A percentile compares a stretch with the other conserved stretches of the same genome.
Conservation (phyloP, 2,113 vertebrate species). For the Romanogobio albipinnatus region DNA sequence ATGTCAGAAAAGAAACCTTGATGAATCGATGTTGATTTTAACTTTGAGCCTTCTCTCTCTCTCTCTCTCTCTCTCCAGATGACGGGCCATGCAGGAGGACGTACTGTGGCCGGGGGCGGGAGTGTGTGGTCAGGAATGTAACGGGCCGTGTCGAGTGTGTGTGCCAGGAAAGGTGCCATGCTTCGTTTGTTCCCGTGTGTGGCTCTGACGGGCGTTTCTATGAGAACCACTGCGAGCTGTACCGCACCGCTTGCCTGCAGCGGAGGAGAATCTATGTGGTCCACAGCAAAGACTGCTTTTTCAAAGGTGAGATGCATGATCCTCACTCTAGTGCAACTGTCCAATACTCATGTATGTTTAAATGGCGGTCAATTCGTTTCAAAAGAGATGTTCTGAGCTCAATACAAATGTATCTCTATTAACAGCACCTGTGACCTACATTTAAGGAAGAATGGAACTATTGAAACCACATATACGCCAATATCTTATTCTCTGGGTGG, state of each 20-base stretch:
- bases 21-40: neutral
- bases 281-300: constrained; percentile 94
- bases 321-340: neutral
- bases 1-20: neutral
- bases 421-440: no score
- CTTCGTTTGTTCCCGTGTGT: constrained; percentile 88
- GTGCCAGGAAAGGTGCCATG: constrained; percentile 83
- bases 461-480: no score
- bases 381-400: neutral
- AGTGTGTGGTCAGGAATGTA: constrained; percentile 77
- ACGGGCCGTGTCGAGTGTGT: constrained; percentile 81
- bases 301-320: constrained; percentile 83
- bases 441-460: accelerated
- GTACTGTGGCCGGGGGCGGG: constrained; percentile 82
- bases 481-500: no score
- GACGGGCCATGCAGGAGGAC: constrained; percentile 77
- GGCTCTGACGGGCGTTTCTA: constrained; percentile 93
- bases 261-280: constrained; percentile 80
- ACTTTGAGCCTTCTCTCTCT: neutral
- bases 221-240: constrained; percentile 93
- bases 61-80: constrained; percentile 48
- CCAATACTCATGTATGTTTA: neutral
- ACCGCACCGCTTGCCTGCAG: constrained; percentile 87
- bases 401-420: no score
- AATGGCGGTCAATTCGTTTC: neutral